Conservation (phyloP, 2,113 vertebrate genomes). For the Strigops habroptila region DNA sequence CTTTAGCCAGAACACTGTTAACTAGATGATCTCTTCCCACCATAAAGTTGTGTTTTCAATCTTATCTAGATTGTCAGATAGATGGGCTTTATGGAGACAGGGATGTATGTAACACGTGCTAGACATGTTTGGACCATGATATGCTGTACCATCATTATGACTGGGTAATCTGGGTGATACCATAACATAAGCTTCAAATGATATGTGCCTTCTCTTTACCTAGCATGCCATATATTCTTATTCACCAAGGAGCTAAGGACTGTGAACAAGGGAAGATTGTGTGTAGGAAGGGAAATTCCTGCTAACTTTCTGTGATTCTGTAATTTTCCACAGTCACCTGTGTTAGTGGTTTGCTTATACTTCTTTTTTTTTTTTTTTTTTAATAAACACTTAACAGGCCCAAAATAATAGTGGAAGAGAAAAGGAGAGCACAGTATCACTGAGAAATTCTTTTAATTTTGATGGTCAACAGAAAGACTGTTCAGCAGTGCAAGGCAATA, state of each 20-base stretch:
- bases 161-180: not conserved
- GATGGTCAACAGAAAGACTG: not conserved
- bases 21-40: not conserved
- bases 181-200: not conserved
- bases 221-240: not conserved
- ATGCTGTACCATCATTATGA: not conserved
- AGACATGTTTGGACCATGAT: not conserved
- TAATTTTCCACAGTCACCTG: not conserved
- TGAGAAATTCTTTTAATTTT: not conserved
- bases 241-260: not conserved
- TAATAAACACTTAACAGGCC: not conserved
- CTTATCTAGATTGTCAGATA: not conserved
- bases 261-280: not conserved
- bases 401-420: not conserved
- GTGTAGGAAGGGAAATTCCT: not conserved
- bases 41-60: not conserved
- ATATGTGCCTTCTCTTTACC: not conserved
- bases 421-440: not conserved
- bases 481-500: not conserved
- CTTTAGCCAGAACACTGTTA: not conserved
- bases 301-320: not conserved
- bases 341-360: not conserved
- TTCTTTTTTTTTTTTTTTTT: not conserved
- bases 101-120: not conserved
- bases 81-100: not conserved